Percentiles rank a stretch among this genome's conserved stretches.
Evolutionary conservation across 92 coral and sea anemone species (phyloP).

Genomic region (Ricordea florida): DNA sequence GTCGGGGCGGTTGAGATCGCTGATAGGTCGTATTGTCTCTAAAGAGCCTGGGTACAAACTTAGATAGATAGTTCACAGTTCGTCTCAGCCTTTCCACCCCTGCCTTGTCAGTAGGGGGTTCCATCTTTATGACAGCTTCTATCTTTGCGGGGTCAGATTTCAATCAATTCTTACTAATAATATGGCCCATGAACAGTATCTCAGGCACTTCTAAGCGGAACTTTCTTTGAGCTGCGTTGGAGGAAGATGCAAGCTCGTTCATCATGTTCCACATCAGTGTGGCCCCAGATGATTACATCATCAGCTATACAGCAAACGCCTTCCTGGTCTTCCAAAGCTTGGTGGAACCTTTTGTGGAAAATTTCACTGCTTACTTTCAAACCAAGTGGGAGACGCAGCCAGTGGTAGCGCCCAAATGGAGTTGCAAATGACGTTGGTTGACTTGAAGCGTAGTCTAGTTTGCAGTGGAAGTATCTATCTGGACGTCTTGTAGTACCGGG

Average conservation of each 20-base stretch:
- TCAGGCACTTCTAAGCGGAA: neutral
- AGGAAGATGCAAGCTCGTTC: neutral
- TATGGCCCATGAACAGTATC: slow-evolving; percentile 10
- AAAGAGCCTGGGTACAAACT: neutral
- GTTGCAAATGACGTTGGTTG: slow-evolving; percentile 3
- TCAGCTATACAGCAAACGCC: slow-evolving; percentile 9
- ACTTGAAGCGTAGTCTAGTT: neutral
- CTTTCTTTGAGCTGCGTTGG: slow-evolving; percentile 4
- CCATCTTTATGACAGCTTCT: slow-evolving; percentile 5
- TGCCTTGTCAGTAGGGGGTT: neutral
- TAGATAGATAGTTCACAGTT: slow-evolving; percentile 2
- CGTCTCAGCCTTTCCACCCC: slow-evolving; percentile 10
- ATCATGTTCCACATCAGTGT: neutral
- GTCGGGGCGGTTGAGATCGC: neutral
- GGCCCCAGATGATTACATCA: neutral
- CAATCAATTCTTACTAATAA: neutral
- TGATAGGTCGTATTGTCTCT: neutral
- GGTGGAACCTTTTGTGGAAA: slow-evolving; percentile 3
- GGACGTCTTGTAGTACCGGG: neutral
- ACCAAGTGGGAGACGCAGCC: slow-evolving; percentile 5
- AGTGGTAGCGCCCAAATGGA: neutral
- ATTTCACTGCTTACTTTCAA: slow-evolving; percentile 3
- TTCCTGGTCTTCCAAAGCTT: slow-evolving; percentile 5
- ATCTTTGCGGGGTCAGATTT: neutral
- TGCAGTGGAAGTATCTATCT: neutral